These are phyloP conservation scores for Pocota personata DNA, from an alignment of 2,888 invertebrate genomes.

Conservation along the genomic window DNA sequence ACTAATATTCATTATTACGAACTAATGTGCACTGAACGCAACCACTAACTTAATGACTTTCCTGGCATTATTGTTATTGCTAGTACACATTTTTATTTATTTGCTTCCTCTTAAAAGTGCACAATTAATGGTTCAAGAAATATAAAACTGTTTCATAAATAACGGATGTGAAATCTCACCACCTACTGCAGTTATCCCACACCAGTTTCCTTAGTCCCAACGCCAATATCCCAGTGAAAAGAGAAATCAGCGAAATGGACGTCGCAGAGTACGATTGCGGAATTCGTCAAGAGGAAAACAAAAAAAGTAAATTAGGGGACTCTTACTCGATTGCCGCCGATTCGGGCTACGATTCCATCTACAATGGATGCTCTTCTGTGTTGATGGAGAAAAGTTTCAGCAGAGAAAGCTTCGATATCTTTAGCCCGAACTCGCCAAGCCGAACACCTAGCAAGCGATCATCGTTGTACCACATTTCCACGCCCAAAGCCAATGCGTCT, in stretches of 20 bases:
- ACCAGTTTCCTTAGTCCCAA: neutral
- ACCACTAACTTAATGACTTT: conserved; percentile 16
- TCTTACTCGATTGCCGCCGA: conserved; percentile 40
- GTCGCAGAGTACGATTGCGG: conserved; percentile 54
- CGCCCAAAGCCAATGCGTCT: conserved; percentile 47
- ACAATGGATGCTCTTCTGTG: conserved; percentile 40
- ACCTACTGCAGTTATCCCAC: neutral
- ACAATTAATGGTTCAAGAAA: neutral
- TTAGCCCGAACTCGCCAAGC: conserved; percentile 29
- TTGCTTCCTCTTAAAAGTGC: conserved; percentile 46
- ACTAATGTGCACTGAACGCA: conserved; percentile 24
- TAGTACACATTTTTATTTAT: conserved; percentile 66
- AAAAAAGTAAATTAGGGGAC: conserved; percentile 35
- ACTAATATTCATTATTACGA: conserved; percentile 18
- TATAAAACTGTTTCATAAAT: conserved; percentile 28
- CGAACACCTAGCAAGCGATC: conserved; percentile 34
- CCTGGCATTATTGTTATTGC: conserved; percentile 37
- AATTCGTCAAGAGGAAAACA: conserved; percentile 35
- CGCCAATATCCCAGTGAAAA: neutral
- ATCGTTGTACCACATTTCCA: conserved; percentile 51
- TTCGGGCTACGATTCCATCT: conserved; percentile 63
- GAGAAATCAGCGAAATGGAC: conserved; percentile 41
- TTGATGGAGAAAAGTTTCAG: conserved; percentile 60
- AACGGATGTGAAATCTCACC: conserved; percentile 26
- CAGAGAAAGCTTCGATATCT: conserved; percentile 57